Evolutionary conservation across 1,140 invertebrate genomes (phyloP).

Genomic region (Bombus superbus): DNA sequence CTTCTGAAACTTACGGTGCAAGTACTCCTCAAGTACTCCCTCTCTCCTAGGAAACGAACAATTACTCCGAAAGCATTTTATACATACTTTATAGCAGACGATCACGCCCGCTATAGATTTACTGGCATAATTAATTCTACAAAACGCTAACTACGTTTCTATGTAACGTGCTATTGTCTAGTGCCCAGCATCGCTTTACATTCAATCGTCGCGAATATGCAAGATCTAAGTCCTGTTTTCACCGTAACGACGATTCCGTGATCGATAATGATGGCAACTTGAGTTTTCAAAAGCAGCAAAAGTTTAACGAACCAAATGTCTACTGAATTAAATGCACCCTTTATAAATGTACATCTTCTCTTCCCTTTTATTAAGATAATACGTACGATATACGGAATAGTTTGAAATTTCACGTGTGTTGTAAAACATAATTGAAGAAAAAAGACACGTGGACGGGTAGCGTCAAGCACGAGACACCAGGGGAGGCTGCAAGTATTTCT

Average conservation of each 20-base stretch:
- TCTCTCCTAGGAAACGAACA: not conserved
- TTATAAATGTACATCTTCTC: too few species aligned
- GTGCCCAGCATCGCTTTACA: not conserved
- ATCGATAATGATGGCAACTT: not conserved
- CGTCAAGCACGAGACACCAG: not conserved
- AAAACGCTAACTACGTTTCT: not conserved
- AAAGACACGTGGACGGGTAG: not conserved
- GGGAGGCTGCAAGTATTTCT: not conserved
- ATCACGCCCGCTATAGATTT: not conserved
- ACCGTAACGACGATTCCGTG: too few species aligned
- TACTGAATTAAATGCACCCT: not conserved
- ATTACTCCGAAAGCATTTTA: not conserved
- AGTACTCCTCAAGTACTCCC: not conserved
- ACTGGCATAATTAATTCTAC: not conserved
- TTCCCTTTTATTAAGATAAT: too few species aligned
- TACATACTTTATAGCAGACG: not conserved
- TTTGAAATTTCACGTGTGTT: too few species aligned
- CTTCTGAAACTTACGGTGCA: not conserved
- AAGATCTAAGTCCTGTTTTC: too few species aligned
- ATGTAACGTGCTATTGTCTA: not conserved
- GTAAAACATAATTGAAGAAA: not conserved
- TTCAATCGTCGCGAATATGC: too few species aligned
- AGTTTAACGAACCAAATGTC: not conserved
- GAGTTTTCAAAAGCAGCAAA: not conserved
- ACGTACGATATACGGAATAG: too few species aligned